Evolutionary conservation across 1,140 invertebrate genomes (phyloP).

Genomic region (Neodiprion lecontei): DNA sequence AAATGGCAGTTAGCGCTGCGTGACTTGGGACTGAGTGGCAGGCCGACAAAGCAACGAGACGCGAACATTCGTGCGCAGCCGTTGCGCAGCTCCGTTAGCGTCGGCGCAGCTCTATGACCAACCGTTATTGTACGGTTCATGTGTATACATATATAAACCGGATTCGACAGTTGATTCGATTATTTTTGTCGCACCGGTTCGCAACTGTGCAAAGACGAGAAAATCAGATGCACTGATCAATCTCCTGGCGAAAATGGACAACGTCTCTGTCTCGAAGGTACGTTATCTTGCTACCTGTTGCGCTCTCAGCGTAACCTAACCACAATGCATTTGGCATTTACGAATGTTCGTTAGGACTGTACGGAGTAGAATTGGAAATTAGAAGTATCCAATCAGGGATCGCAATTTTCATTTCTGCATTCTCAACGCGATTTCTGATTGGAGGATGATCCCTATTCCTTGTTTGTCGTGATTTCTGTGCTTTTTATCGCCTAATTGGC

Average conservation of each 20-base stretch:
- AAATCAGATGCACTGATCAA: not conserved
- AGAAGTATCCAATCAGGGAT: not conserved
- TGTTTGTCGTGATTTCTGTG: conserved; percentile 8
- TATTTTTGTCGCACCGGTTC: too few species aligned
- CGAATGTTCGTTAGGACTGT: conserved; percentile 4
- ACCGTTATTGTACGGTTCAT: too few species aligned
- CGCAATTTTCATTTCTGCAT: not conserved
- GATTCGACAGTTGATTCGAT: too few species aligned
- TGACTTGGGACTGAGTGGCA: too few species aligned
- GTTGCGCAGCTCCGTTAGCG: too few species aligned
- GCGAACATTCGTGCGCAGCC: too few species aligned
- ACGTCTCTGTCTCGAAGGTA: conserved; percentile 51
- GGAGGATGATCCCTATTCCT: conserved; percentile 6
- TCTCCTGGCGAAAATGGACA: conserved; percentile 38
- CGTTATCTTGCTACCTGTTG: conserved; percentile 41
- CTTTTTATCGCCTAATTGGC: not conserved
- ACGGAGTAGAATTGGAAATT: not conserved
- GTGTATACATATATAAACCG: too few species aligned
- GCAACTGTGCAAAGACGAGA: too few species aligned
- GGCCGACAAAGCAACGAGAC: too few species aligned
- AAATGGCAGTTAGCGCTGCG: too few species aligned
- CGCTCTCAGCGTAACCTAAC: conserved; percentile 42
- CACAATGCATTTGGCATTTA: conserved; percentile 6
- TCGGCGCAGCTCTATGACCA: too few species aligned
- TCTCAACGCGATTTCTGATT: not conserved